Conservation (phyloP, 2,797 vertebrate species). For the Lycodopsis pacificus region DNA sequence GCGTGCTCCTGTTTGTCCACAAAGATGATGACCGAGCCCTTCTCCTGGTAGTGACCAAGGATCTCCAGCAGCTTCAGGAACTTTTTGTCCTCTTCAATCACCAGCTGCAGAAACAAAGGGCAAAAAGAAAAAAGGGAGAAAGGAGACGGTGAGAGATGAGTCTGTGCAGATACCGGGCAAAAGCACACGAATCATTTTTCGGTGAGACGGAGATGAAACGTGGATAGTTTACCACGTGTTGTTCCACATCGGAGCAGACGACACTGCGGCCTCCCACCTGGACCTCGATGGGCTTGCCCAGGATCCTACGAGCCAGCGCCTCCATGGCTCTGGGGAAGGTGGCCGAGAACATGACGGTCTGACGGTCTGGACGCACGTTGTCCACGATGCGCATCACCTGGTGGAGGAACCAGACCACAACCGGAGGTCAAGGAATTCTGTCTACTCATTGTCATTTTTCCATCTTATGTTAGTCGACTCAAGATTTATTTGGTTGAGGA, state of each 20-base stretch:
- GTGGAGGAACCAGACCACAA: background rate
- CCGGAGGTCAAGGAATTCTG: background rate
- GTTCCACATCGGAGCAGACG: conserved; percentile 98
- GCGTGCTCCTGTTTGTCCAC: conserved; percentile 99
- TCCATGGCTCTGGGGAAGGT: conserved; percentile 99
- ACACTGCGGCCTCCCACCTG: conserved; percentile 98
- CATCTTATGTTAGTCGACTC: no score
- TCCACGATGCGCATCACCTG: conserved; percentile 99
- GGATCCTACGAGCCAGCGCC: conserved; percentile 95
- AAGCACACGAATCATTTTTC: background rate
- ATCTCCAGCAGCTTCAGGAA: conserved; percentile 97
- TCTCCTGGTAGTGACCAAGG: conserved; percentile 97
- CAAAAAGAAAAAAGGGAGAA: background rate
- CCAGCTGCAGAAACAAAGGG: conserved; percentile 84
- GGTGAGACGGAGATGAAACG: background rate
- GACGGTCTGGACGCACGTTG: conserved; percentile 95
- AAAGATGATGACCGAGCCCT: conserved; percentile 97
- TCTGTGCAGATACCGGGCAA: background rate
- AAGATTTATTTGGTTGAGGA: no score
- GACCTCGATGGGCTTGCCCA: conserved; percentile 95
- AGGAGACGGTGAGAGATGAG: background rate
- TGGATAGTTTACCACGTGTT: conserved; percentile 88
- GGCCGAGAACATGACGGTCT: conserved; percentile 99
- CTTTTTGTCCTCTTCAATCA: conserved; percentile 98
- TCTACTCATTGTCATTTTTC: background rate